Evolutionary conservation across 2,113 vertebrate genomes (phyloP).

Genomic region (Garra rufa): DNA sequence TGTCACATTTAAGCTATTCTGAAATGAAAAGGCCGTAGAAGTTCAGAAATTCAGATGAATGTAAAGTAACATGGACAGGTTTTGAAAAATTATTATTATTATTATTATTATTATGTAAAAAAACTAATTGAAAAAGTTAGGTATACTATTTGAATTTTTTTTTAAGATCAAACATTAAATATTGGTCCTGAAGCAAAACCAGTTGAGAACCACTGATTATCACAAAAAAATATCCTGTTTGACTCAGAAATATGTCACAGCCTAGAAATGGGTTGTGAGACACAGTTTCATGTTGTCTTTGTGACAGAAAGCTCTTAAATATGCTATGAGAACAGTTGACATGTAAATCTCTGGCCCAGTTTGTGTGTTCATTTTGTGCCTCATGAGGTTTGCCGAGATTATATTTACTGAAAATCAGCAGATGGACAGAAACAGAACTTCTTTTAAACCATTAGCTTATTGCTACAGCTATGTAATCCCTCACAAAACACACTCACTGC

Average conservation of each 20-base stretch:
- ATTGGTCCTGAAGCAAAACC: too few relatives aligned
- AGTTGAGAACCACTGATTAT: not conserved
- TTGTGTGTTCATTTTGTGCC: not conserved
- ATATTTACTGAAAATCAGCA: not conserved
- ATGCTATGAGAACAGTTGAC: not conserved
- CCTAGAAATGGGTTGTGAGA: not conserved
- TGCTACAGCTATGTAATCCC: constrained; percentile 5
- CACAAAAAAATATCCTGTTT: not conserved
- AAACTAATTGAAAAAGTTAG: not conserved
- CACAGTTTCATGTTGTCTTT: not conserved
- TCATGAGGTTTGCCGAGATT: not conserved
- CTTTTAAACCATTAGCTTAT: constrained; percentile 29
- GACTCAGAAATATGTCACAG: not conserved
- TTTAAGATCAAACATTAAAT: too few relatives aligned
- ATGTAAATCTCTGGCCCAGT: constrained; percentile 12
- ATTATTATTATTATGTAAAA: not conserved
- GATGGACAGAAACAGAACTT: constrained; percentile 2
- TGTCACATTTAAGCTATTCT: not conserved
- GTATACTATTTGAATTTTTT: not conserved
- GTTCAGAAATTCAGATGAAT: constrained; percentile 8
- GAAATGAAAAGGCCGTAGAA: not conserved
- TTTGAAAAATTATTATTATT: not conserved
- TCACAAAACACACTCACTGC: constrained; percentile 18
- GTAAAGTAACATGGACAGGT: not conserved
- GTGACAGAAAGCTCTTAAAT: not conserved